A percentile compares a stretch with the other conserved stretches of the same genome.
These are phyloP conservation scores for Caligus rogercresseyi DNA, from an alignment of 1,140 invertebrate species.

Conservation along the genomic window DNA sequence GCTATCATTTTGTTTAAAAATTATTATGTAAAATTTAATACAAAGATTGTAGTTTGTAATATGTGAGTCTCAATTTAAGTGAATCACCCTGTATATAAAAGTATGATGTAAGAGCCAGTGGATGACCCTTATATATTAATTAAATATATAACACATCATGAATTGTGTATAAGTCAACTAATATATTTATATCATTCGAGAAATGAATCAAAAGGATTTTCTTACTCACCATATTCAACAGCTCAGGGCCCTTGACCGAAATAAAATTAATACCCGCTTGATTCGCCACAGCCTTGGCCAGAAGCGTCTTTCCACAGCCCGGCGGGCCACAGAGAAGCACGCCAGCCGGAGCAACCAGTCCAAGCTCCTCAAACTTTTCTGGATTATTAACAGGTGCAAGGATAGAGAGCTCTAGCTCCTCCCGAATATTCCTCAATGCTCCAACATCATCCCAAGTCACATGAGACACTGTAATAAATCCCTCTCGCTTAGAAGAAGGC, in stretches of 20 bases:
- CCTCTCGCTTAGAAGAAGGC: conserved; percentile 88
- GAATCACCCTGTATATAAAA: no score
- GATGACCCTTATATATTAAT: no score
- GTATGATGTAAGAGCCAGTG: no score
- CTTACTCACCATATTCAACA: conserved; percentile 82
- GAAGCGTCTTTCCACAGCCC: conserved; percentile 71
- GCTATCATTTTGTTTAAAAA: no score
- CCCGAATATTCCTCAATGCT: conserved; percentile 63
- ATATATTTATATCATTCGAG: no score
- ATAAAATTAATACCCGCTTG: conserved; percentile 93
- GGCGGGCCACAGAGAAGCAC: conserved; percentile 83
- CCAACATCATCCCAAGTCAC: conserved; percentile 95
- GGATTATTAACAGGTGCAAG: conserved; percentile 73
- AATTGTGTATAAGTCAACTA: no score
- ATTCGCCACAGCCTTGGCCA: conserved; percentile 86
- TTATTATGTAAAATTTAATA: no score
- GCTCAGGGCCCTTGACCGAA: conserved; percentile 87
- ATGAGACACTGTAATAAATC: conserved; percentile 91
- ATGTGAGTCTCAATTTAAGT: no score
- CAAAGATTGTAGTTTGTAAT: no score
- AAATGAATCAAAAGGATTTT: no score
- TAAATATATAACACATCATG: no score
- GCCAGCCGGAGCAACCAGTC: conserved; percentile 59
- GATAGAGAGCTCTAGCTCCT: conserved; percentile 75
- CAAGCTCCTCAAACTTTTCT: conserved; percentile 54